Percentiles rank a stretch among this genome's conserved stretches.
Evolutionary conservation across 2,113 vertebrate genomes (phyloP).

Genomic region (Tenebrosternarchus preto): DNA sequence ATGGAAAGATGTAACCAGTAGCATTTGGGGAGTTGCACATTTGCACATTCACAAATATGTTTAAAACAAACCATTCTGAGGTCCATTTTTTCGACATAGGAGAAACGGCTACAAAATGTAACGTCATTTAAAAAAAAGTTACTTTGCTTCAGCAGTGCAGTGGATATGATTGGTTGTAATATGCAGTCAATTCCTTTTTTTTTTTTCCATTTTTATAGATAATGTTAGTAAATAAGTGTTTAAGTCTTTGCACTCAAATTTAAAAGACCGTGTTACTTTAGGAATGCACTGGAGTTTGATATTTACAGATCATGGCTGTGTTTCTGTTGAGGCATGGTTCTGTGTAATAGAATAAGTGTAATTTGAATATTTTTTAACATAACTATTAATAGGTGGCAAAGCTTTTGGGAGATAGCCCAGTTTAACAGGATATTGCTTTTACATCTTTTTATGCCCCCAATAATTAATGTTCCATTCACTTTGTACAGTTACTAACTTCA

Average conservation of each 20-base stretch:
- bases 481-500: background rate
- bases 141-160: no score
- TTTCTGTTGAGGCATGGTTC: background rate
- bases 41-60: no score
- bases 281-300: background rate
- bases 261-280: background rate
- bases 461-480: background rate
- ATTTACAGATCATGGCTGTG: background rate
- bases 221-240: background rate
- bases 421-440: background rate
- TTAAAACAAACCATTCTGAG: no score
- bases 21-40: background rate
- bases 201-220: background rate
- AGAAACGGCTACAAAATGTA: background rate
- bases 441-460: background rate
- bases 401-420: background rate
- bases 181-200: background rate
- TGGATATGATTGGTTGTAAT: background rate
- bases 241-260: background rate
- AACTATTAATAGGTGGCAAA: background rate
- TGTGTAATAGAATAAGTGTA: background rate
- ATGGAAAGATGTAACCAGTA: background rate
- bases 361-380: background rate
- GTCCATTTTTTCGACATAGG: background rate
- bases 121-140: no score